These are phyloP conservation scores for Pelodytes ibericus DNA, from an alignment of 2,797 vertebrate species.

Conservation along the genomic window DNA sequence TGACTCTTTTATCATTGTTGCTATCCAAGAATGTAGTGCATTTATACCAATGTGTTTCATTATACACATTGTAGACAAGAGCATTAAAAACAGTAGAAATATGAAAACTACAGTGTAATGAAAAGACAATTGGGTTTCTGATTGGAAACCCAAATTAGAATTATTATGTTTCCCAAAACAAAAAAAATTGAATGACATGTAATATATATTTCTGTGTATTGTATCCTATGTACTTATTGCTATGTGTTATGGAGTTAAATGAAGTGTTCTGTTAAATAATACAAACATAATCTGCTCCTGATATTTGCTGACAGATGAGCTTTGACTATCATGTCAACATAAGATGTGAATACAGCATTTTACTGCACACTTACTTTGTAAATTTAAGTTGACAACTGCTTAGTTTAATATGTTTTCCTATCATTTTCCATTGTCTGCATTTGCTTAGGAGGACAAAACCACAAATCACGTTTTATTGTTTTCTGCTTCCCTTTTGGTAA, in stretches of 20 bases:
- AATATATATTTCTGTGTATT: too few relatives aligned
- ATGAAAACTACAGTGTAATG: too few relatives aligned
- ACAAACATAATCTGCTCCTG: not conserved
- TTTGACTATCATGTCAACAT: slow-evolving; percentile 1
- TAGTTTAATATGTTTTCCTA: not conserved
- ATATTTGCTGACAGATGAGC: slow-evolving; percentile 4
- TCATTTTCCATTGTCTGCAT: not conserved
- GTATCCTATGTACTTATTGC: too few relatives aligned
- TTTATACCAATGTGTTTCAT: too few relatives aligned
- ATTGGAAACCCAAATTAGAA: too few relatives aligned
- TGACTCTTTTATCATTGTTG: too few relatives aligned
- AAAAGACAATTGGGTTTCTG: too few relatives aligned
- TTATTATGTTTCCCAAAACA: too few relatives aligned
- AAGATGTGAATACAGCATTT: not conserved
- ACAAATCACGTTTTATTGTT: slow-evolving; percentile 18
- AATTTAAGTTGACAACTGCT: slow-evolving; percentile 22
- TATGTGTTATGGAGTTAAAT: not conserved
- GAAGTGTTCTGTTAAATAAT: not conserved
- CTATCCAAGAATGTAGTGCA: too few relatives aligned
- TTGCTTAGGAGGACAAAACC: slow-evolving; percentile 40
- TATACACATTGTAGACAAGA: too few relatives aligned
- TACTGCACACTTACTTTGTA: slow-evolving; percentile 19
- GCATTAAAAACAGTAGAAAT: too few relatives aligned
- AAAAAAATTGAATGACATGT: too few relatives aligned
- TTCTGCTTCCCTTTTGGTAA: slow-evolving; percentile 26